These are phyloP conservation scores for Pachyramphus minor DNA, from an alignment of 2,113 vertebrate genomes.

Conservation along the genomic window DNA sequence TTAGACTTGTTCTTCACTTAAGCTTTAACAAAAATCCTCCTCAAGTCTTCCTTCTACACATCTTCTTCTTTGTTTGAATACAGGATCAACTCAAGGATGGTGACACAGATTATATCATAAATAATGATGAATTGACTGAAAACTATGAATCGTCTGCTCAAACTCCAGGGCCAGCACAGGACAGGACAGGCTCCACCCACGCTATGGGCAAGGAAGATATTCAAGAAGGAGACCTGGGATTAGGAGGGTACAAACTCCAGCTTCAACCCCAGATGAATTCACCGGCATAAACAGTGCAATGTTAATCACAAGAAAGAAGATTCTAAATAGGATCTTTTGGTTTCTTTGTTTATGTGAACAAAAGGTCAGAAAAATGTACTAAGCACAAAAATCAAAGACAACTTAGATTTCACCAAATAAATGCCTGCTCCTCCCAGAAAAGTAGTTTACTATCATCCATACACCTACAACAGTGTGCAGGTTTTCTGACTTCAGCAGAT, in stretches of 20 bases:
- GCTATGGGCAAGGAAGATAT: conserved; percentile 65
- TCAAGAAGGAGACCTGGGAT: conserved; percentile 74
- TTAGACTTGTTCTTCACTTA: background rate
- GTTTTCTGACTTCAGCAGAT: background rate
- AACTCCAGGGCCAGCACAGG: background rate
- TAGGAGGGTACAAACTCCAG: conserved; percentile 70
- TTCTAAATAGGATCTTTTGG: too few relatives aligned
- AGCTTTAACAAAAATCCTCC: background rate
- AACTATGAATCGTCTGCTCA: background rate
- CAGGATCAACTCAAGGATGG: conserved; percentile 73
- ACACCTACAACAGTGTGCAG: background rate
- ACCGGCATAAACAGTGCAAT: background rate
- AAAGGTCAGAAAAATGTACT: background rate
- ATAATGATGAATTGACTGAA: conserved; percentile 68
- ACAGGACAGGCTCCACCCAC: background rate
- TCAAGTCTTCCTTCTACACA: background rate
- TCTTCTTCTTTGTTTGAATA: background rate
- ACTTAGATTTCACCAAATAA: background rate
- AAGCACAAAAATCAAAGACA: background rate
- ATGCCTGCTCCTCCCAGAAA: background rate
- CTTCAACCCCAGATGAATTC: conserved; percentile 40
- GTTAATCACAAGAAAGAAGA: background rate
- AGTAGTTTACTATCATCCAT: background rate
- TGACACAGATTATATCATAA: conserved; percentile 68
- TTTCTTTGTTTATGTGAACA: background rate